These are phyloP conservation scores for Zapus hudsonius DNA, from an alignment of 2,113 vertebrate species.

Conservation along the genomic window DNA sequence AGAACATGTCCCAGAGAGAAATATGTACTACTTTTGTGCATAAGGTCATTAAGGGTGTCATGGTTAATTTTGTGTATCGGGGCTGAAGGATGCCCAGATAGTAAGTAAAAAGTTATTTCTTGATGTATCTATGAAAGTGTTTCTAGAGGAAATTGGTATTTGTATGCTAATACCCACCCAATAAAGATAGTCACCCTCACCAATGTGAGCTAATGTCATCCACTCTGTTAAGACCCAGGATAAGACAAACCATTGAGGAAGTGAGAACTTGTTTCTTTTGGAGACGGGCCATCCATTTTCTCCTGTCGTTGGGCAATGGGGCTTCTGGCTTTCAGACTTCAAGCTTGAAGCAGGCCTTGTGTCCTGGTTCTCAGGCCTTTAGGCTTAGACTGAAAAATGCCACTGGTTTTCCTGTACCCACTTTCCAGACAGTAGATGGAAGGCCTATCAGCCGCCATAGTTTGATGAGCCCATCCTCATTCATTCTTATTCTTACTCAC, in stretches of 20 bases:
- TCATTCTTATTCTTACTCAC: neutral
- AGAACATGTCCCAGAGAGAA: neutral
- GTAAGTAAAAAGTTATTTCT: neutral
- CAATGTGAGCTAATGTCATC: neutral
- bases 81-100: neutral
- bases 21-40: neutral
- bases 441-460: neutral
- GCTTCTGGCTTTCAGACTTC: neutral
- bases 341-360: neutral
- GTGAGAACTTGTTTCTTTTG: neutral
- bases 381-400: no score
- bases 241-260: no score
- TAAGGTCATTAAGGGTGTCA: neutral
- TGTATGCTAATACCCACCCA: neutral
- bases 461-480: neutral
- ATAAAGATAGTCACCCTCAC: neutral
- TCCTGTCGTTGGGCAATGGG: neutral
- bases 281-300: neutral
- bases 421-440: neutral
- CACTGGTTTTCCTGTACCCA: neutral
- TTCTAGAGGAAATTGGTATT: slow-evolving; percentile 14
- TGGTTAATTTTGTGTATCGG: neutral
- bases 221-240: neutral
- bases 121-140: neutral
- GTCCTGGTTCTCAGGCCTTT: neutral